phyloP scores from a whole-genome alignment of 2,113 vertebrate genomes.

The Platichthys flesus region DNA sequence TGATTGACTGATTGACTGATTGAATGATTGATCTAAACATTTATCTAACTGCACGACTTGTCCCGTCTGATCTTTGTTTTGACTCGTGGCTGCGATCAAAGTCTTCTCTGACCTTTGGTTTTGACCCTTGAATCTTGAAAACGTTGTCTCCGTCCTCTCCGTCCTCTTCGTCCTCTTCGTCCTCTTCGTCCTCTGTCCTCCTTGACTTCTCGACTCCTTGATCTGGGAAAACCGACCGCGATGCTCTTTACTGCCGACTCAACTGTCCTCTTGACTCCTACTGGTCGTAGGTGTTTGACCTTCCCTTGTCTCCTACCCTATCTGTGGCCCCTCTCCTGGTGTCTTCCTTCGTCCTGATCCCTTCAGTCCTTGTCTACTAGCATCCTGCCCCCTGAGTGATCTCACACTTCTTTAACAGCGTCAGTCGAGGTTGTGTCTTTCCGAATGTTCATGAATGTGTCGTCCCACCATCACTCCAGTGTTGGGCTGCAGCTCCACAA shows the following conservation, averaged over 20 bases:
- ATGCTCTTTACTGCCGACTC: not conserved
- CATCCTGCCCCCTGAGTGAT: conserved; percentile 20
- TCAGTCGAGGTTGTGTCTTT: conserved; percentile 15
- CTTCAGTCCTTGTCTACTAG: conserved; percentile 2
- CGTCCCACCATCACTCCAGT: conserved; percentile 72
- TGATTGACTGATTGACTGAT: too few species aligned
- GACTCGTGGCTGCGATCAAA: not conserved
- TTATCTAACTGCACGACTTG: conserved; percentile 25
- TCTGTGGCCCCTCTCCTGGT: not conserved
- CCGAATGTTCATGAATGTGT: conserved; percentile 31
- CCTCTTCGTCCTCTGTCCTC: not conserved
- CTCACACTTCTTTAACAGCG: not conserved
- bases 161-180: too few species aligned
- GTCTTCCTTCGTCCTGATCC: not conserved
- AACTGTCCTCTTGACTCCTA: not conserved
- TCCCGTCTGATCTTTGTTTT: not conserved
- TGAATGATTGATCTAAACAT: conserved; percentile 10
- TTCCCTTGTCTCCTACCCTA: not conserved
- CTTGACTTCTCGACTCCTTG: not conserved
- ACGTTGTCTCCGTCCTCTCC: not conserved
- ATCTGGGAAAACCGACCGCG: not conserved
- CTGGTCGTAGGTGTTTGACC: not conserved
- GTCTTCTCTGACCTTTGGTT: not conserved
- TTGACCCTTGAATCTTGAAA: not conserved
- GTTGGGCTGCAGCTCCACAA: conserved; percentile 80